Percentiles rank a stretch among this genome's conserved stretches.
Evolutionary conservation across 2,797 vertebrate genomes (phyloP).

Genomic region (Chrysolophus pictus): DNA sequence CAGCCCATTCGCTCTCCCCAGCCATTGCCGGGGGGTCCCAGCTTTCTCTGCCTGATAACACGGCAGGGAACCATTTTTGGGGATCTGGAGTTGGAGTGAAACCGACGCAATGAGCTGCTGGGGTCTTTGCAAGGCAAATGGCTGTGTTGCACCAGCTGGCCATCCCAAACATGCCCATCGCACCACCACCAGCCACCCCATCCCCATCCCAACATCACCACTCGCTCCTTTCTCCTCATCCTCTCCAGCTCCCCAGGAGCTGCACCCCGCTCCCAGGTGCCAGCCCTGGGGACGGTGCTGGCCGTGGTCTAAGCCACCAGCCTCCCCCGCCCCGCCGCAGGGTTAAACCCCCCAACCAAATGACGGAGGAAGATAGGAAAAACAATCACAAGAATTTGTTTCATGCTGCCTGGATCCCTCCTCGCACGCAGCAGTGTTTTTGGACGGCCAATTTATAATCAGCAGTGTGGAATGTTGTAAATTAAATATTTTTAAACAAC

Average conservation of each 20-base stretch:
- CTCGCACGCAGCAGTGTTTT: constrained; percentile 73
- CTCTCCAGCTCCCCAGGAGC: neutral
- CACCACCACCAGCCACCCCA: neutral
- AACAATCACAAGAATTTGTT: constrained; percentile 78
- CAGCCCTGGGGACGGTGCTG: accelerated
- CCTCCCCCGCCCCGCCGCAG: constrained; percentile 23
- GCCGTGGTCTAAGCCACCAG: constrained; percentile 39
- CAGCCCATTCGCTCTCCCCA: neutral
- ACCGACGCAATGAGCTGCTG: accelerated
- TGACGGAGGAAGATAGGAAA: constrained; percentile 71
- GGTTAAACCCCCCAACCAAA: constrained; percentile 66
- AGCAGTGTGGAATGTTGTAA: constrained; percentile 80
- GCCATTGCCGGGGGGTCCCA: accelerated
- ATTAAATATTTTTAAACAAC: constrained; percentile 82
- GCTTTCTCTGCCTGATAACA: neutral
- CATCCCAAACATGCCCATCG: neutral
- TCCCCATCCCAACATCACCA: accelerated
- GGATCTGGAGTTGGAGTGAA: neutral
- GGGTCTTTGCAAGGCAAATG: neutral
- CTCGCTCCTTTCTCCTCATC: accelerated
- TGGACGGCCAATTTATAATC: constrained; percentile 78
- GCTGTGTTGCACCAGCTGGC: neutral
- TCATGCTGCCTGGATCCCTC: constrained; percentile 76
- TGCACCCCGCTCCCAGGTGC: neutral
- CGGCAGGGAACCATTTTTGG: neutral